Conservation (phyloP, 2,113 vertebrate species). For the Psophia crepitans region DNA sequence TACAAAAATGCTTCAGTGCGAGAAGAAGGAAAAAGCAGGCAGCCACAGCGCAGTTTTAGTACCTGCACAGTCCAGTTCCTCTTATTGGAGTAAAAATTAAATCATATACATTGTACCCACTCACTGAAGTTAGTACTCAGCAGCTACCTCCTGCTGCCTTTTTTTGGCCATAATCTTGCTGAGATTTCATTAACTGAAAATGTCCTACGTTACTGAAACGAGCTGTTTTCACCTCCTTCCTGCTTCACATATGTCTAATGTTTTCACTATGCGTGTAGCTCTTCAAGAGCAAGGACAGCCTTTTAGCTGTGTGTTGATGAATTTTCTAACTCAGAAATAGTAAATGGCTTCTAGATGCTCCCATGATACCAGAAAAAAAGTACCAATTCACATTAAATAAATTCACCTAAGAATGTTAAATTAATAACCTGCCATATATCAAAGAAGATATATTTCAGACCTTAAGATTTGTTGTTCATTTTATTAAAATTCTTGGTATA, state of each 20-base stretch:
- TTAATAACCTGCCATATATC: not conserved
- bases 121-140: not conserved
- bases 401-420: not conserved
- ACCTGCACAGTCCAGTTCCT: not conserved
- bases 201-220: not conserved
- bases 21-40: not conserved
- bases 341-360: not conserved
- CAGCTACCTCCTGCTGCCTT: not conserved
- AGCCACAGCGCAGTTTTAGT: not conserved
- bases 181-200: not conserved
- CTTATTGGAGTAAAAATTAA: not conserved
- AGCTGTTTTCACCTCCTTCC: not conserved
- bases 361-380: not conserved
- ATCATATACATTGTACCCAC: accelerated
- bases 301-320: not conserved
- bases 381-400: not conserved
- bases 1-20: not conserved
- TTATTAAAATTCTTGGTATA: not conserved
- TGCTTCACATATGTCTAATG: not conserved
- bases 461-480: not conserved
- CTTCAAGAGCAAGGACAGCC: not conserved
- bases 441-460: not conserved
- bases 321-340: not conserved
- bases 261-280: not conserved
- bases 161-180: not conserved